A percentile compares a stretch with the other conserved stretches of the same genome.
These are phyloP conservation scores for Diloba caeruleocephala DNA, from an alignment of 2,888 invertebrate species.

Conservation along the genomic window DNA sequence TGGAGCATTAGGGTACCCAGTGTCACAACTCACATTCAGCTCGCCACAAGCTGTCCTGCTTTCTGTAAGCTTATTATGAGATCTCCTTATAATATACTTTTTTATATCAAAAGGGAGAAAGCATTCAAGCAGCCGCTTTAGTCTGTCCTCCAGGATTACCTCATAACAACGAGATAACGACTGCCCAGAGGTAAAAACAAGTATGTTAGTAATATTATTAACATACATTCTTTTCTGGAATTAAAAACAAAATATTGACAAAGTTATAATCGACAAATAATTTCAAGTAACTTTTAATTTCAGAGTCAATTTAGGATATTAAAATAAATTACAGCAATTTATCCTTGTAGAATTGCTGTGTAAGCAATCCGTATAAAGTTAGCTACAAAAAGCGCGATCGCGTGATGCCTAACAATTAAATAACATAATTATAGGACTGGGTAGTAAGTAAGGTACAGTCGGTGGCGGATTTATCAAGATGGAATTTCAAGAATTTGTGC, in stretches of 20 bases:
- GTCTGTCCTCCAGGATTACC: too few relatives aligned
- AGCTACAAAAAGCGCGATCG: slow-evolving; percentile 50
- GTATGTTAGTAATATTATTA: too few relatives aligned
- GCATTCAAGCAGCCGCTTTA: too few relatives aligned
- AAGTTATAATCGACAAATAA: slow-evolving; percentile 27
- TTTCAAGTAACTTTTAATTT: slow-evolving; percentile 29
- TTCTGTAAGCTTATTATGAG: too few relatives aligned
- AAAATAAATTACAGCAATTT: slow-evolving; percentile 50
- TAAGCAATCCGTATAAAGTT: slow-evolving; percentile 44
- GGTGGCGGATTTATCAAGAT: slow-evolving; percentile 38
- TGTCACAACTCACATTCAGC: too few relatives aligned
- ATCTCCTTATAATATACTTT: too few relatives aligned
- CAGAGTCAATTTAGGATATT: slow-evolving; percentile 25
- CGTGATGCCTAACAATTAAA: slow-evolving; percentile 54
- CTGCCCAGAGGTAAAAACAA: too few relatives aligned
- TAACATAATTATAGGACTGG: slow-evolving; percentile 38
- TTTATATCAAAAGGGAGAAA: too few relatives aligned
- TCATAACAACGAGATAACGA: too few relatives aligned
- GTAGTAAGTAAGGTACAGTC: slow-evolving; percentile 23
- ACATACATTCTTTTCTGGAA: too few relatives aligned
- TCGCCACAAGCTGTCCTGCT: too few relatives aligned
- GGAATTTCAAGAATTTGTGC: slow-evolving; percentile 23
- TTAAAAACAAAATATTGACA: not conserved
- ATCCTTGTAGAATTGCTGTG: slow-evolving; percentile 41
- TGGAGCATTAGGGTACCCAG: too few relatives aligned